Percentiles rank a stretch among this genome's conserved stretches.
phyloP scores from a whole-genome alignment of 2,797 vertebrate species.

The Coilia nasus region DNA sequence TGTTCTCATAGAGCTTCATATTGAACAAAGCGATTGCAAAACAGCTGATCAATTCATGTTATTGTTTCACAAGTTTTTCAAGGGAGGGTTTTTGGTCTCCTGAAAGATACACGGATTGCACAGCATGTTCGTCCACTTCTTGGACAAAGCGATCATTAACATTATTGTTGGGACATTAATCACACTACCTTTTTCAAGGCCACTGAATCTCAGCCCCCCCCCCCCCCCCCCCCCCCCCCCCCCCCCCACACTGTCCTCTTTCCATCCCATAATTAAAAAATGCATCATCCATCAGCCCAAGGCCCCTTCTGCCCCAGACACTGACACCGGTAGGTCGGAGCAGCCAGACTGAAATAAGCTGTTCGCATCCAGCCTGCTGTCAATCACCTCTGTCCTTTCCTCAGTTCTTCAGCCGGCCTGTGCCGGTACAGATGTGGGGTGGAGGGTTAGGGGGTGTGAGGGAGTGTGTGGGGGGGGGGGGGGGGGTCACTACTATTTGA shows the following conservation, averaged over 20 bases:
- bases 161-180: constrained; percentile 21
- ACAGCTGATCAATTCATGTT: background rate
- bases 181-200: constrained; percentile 12
- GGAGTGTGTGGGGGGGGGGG: background rate
- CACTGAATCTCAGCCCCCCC: background rate
- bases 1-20: background rate
- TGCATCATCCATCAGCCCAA: constrained; percentile 45
- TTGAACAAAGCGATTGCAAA: background rate
- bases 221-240: background rate
- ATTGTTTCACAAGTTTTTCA: background rate
- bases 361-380: background rate
- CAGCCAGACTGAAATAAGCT: constrained; percentile 3
- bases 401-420: background rate
- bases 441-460: too few species aligned
- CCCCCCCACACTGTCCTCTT: constrained; percentile 19
- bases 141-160: constrained; percentile 17
- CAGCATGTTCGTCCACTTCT: background rate
- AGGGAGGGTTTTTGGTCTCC: background rate
- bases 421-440: constrained; percentile 12
- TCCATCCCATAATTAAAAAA: constrained; percentile 55
- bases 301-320: background rate
- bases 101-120: background rate
- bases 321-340: background rate
- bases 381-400: background rate
- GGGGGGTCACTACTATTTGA: constrained; percentile 37